Evolutionary conservation across 2,113 vertebrate species (phyloP), one percentile per base, ranked within the genome.

Genomic region (Lasiurus borealis): DNA sequence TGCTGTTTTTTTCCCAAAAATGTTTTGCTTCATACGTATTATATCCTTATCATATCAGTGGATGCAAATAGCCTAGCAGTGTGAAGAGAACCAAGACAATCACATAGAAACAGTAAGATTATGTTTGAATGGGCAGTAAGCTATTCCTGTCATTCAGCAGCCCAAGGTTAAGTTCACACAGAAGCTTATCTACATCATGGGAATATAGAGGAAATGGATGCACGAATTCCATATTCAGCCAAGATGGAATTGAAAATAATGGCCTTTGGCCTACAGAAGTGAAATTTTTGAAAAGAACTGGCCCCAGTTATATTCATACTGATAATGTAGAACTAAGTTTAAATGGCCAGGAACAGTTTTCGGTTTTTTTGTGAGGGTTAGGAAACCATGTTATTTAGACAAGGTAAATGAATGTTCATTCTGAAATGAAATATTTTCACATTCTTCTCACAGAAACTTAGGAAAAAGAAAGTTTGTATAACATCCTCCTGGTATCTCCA

Each of bases 331-430:
- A 27, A 80, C 8, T 46, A 36, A 29, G 5, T 85, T 91, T 54
- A 90, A 95, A 64, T 19, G 11, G 15, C 50, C 52, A 72, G 19
- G 54, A 66, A 2, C 5, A 66, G 40, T 69, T 69, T 54, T 36
- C 78, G 13, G 36, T 54, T 16, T 59, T 59, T 73, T 78, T 78
- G 29, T n/a, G 14, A 71, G 19, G 14, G 14, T 66, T 50, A 85
- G 75, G 71, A 76, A 94, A 64, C 40, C 16, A 46, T 80, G 15
- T 59, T 80, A 83, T n/a, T 90, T 88, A 90, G 66, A 34, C 36
- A 69, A 52, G 11, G 6, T 87, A 82, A 88, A 36, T 69, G 21
- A 85, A 54, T 77, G 93, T 88, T 44, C 66, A 34, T 57, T 80
- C 59, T 68, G 64, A 84, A 48, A 84, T 50, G 8, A 59, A 90